Evolutionary conservation across 2,888 invertebrate genomes (phyloP), one percentile per base, ranked within the genome.

Genomic region (Machimus atricapillus): DNA sequence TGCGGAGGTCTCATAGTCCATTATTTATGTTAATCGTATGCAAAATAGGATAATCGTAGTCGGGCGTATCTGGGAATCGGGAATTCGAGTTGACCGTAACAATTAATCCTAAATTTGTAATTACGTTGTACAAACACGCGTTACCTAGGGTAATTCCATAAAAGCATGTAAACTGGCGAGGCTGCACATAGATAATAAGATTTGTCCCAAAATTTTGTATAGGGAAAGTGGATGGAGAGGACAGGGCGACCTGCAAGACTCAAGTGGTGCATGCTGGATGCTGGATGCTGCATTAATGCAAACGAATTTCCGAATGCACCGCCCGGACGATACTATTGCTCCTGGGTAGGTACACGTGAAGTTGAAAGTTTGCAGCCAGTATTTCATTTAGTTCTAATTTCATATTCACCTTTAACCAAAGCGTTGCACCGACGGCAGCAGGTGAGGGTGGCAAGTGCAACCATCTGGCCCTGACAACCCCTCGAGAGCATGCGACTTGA

Each of bases 11-110:
- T 79, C 31, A 8, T 7, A 58, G 23, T 16, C 82, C 27, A 56
- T 58, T 82, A 82, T 82, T 82, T 82, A 82, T 82, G 82, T 37
- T 82, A 82, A 82, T 82, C 82, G 82, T 37, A 82, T 82, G 82
- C 82, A 82, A 66, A 82, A 58, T 58, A 66, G 58, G 82, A 66
- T 82, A 82, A 82, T 82, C 66, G 31, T 19, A 58, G 31, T 5
- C 0, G 9, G 16, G 34, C 82, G 19, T n/a, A 58, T 37, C 31
- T 16, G 66, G 9, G 19, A 37, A 66, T 66, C 66, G 66, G 66
- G 27, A 8, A 58, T 34, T 82, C 40, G 40, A 58, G n/a, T 40
- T 16, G 58, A n/a, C 82, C 34, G 34, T 37, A 82, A 66, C 82
- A 66, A 82, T 82, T 82, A 82, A 66, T 82, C 37, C 82, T 37